phyloP scores from a whole-genome alignment of 2,797 vertebrate species.

The Sarcoramphus papa region DNA sequence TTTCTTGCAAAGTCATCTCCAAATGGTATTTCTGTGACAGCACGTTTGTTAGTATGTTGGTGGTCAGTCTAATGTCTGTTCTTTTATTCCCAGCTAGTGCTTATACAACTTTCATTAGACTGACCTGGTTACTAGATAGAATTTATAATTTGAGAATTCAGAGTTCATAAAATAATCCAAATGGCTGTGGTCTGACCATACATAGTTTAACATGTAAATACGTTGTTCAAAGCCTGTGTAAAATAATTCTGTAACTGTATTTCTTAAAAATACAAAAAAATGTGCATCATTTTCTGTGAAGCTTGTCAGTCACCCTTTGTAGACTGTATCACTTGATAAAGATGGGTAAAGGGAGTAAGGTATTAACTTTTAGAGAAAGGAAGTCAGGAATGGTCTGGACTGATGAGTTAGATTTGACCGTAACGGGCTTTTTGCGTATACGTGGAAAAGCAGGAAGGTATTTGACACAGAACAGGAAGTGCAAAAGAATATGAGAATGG shows the following conservation, averaged over 20 bases:
- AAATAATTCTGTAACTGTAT: background rate
- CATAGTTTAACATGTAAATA: background rate
- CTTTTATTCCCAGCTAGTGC: background rate
- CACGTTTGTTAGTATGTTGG: background rate
- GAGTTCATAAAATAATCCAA: background rate
- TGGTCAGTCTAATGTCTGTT: background rate
- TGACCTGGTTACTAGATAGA: background rate
- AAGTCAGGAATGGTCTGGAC: background rate
- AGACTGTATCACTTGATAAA: background rate
- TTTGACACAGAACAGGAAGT: background rate
- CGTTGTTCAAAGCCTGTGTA: background rate
- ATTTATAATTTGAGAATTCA: background rate
- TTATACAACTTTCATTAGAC: background rate
- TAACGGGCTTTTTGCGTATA: rapidly evolving
- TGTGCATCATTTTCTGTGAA: background rate
- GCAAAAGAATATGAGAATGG: background rate
- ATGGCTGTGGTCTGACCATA: background rate
- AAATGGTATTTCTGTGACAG: background rate
- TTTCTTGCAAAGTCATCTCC: background rate
- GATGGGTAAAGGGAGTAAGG: background rate
- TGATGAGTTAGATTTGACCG: background rate
- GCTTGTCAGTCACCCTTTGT: background rate
- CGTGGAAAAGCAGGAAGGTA: background rate
- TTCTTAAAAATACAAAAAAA: background rate
- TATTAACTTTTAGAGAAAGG: background rate